These are phyloP conservation scores for Nerophis lumbriciformis DNA, from an alignment of 2,113 vertebrate genomes.

Conservation along the genomic window DNA sequence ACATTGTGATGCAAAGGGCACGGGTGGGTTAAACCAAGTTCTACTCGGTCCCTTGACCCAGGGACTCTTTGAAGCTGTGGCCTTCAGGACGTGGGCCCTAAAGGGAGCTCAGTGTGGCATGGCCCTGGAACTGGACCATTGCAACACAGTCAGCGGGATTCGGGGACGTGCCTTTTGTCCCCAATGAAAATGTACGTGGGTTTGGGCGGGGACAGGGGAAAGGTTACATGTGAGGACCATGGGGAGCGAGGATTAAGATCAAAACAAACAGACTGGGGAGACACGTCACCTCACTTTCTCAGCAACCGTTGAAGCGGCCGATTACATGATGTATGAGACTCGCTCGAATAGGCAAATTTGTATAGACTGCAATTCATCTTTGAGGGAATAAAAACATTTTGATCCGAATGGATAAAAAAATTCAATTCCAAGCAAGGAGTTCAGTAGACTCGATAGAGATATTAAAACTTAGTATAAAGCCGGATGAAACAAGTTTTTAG, in stretches of 20 bases:
- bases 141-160: conserved; percentile 43
- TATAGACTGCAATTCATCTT: not conserved
- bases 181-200: conserved; percentile 69
- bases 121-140: conserved; percentile 43
- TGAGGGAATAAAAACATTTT: not conserved
- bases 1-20: conserved; percentile 68
- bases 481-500: too few relatives aligned
- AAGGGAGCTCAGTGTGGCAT: conserved; percentile 35
- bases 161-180: conserved; percentile 51
- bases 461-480: too few relatives aligned
- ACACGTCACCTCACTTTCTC: conserved; percentile 27
- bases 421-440: not conserved
- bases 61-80: conserved; percentile 59
- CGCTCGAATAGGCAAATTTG: not conserved
- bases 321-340: conserved; percentile 1
- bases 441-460: too few relatives aligned
- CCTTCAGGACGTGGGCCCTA: conserved; percentile 37
- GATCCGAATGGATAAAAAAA: not conserved
- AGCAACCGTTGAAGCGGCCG: not conserved
- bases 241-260: conserved; percentile 30
- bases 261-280: conserved; percentile 50
- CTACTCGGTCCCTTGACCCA: conserved; percentile 46
- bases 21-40: conserved; percentile 58
- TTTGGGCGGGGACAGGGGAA: conserved; percentile 49
- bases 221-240: conserved; percentile 46